Base-by-base conservation (phyloP, 2,888 invertebrate species). In the Leptogaster cylindrica region DNA sequence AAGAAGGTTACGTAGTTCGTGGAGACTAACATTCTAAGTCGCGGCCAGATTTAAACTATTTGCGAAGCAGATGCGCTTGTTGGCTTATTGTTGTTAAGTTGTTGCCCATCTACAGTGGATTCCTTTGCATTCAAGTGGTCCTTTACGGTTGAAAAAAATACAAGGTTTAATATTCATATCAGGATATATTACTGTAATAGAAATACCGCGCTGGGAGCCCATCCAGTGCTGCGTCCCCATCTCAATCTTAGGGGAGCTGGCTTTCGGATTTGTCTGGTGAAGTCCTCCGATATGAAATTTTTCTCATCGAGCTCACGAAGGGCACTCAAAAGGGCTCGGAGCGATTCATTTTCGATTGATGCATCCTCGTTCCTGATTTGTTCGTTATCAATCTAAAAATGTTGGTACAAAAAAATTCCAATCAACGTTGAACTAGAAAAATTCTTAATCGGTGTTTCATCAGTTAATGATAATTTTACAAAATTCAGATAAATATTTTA, bases 191-290 rank as follows among this genome's bases (percentile, higher is more conserved):
- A n/a, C n/a, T n/a, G n/a, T n/a, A n/a, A n/a, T n/a, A n/a, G n/a
- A n/a, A n/a, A n/a, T 61, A 61, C 61, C 44, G 27, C 27, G 27
- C 10, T 61, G 10, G 20, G 25, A 28, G 41, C 44, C 12, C 14
- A 27, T 27, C 75, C 78, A 68, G 78, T 75, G 73, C 80, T 80
- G 55, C 80, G 79, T 20, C 80, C 80, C 76, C 79, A 80, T 70
- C 80, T 75, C 68, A 80, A 73, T 61, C 80, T 77, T 71, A 80
- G 74, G 44, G 77, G 75, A n/a, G 72, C 74, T 16, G 79, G 79
- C 41, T 79, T 79, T 33, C 79, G 77, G 2, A 75, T 74, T 66
- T 77, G 77, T 31, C 79, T 73, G 33, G 1, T 33, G 27, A 36
- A 65, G 18, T 18, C 76, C 39, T 67, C 71, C 3, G 73, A 71